Conservation (phyloP, 2,888 invertebrate genomes). For the Diplazon laetatorius region DNA sequence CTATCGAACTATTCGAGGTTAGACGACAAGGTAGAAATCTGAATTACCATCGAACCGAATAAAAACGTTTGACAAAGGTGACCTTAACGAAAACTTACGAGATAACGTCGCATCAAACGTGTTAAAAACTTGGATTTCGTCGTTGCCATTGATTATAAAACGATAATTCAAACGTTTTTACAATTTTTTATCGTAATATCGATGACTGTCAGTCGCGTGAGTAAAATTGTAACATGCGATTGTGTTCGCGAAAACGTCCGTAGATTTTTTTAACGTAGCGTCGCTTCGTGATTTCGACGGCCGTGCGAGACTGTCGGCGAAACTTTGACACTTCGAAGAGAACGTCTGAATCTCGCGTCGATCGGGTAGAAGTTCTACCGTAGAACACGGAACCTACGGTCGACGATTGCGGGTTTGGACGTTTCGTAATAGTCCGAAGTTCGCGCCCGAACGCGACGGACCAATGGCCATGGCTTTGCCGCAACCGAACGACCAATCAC, state of each 20-base stretch:
- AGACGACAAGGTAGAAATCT: background rate
- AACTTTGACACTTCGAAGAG: slow-evolving; percentile 32
- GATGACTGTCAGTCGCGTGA: slow-evolving; percentile 9
- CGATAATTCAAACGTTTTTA: background rate
- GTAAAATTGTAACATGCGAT: background rate
- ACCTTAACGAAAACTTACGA: slow-evolving; percentile 14
- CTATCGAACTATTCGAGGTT: slow-evolving; percentile 1
- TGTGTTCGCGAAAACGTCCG: slow-evolving; percentile 17
- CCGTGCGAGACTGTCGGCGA: background rate
- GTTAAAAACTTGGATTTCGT: background rate
- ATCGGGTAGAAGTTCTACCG: background rate
- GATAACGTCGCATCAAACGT: background rate
- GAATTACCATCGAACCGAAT: background rate
- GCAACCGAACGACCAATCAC: too few relatives aligned
- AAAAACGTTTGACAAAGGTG: background rate
- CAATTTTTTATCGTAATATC: slow-evolving; percentile 1
- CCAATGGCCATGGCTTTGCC: too few relatives aligned
- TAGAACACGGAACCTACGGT: background rate
- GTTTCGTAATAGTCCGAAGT: too few relatives aligned
- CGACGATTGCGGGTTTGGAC: too few relatives aligned
- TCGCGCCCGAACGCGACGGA: too few relatives aligned
- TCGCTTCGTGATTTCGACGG: background rate
- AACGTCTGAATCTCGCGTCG: too few relatives aligned
- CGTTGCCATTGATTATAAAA: slow-evolving; percentile 24
- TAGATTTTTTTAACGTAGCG: too few relatives aligned